Evolutionary conservation across 2,113 vertebrate genomes (phyloP).

Genomic region (Benitochromis conjunctus): DNA sequence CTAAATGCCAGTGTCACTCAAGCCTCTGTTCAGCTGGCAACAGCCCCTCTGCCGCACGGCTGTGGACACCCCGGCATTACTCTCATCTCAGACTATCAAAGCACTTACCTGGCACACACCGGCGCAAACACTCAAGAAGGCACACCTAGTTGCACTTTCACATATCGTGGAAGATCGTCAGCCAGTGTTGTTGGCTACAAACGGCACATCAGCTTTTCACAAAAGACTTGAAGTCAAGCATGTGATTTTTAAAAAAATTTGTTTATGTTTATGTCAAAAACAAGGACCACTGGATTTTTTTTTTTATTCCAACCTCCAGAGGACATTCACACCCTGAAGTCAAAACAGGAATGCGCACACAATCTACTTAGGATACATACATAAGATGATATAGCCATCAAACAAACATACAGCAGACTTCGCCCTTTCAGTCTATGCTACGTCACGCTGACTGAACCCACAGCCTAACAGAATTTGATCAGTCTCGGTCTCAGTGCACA

Average conservation of each 20-base stretch:
- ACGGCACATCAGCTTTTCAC: neutral
- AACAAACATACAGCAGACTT: neutral
- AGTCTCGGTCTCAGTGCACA: neutral
- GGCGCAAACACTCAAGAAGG: neutral
- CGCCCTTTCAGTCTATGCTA: neutral
- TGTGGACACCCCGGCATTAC: neutral
- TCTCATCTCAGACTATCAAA: slow-evolving; percentile 11
- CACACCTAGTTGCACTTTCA: neutral
- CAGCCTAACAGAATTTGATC: neutral
- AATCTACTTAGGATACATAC: neutral
- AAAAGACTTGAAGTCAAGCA: neutral
- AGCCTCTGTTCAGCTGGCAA: slow-evolving; percentile 55
- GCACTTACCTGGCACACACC: slow-evolving; percentile 29
- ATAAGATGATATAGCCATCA: neutral
- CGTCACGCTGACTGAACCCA: neutral
- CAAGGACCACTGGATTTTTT: neutral
- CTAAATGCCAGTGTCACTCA: slow-evolving; percentile 74
- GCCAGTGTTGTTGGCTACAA: neutral
- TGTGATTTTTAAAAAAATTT: neutral
- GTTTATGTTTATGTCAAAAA: neutral
- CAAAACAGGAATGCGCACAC: neutral
- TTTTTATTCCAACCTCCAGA: neutral
- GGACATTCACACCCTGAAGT: neutral
- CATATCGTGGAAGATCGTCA: neutral
- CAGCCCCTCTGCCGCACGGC: slow-evolving; percentile 12